These are phyloP conservation scores for Panagrolaimus sp. DNA, from an alignment of 1,140 invertebrate genomes.

Conservation along the genomic window DNA sequence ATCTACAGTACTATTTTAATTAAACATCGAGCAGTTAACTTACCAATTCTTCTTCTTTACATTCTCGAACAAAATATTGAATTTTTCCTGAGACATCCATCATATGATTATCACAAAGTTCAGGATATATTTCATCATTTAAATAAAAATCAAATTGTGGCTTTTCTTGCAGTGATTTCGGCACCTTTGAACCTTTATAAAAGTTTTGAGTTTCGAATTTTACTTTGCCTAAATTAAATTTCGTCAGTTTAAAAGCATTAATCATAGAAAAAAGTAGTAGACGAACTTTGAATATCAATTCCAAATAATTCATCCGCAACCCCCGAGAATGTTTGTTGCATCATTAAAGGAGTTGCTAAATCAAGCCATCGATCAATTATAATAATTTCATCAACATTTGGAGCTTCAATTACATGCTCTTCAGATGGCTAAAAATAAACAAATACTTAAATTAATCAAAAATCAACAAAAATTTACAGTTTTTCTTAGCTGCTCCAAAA, in stretches of 20 bases:
- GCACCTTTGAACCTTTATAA: background rate
- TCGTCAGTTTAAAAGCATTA: no score
- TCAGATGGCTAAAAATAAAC: background rate
- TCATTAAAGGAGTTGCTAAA: background rate
- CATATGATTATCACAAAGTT: background rate
- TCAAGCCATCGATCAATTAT: conserved; percentile 13
- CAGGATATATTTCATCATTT: background rate
- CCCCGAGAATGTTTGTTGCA: conserved; percentile 10
- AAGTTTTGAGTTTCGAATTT: conserved; percentile 3
- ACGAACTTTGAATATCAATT: conserved; percentile 5
- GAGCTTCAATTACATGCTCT: background rate
- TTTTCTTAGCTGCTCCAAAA: background rate
- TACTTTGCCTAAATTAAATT: background rate
- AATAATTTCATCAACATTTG: conserved; percentile 5
- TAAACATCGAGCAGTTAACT: no score
- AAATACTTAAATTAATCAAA: background rate
- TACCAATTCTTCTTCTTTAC: background rate
- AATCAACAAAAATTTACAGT: background rate
- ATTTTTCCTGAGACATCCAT: background rate
- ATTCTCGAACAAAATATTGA: background rate
- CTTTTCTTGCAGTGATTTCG: background rate
- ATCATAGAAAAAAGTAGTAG: no score
- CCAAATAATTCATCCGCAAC: background rate
- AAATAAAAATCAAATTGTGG: conserved; percentile 1
- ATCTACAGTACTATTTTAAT: no score